Conservation (phyloP, 1,140 invertebrate genomes). For the Drosophila tani region DNA sequence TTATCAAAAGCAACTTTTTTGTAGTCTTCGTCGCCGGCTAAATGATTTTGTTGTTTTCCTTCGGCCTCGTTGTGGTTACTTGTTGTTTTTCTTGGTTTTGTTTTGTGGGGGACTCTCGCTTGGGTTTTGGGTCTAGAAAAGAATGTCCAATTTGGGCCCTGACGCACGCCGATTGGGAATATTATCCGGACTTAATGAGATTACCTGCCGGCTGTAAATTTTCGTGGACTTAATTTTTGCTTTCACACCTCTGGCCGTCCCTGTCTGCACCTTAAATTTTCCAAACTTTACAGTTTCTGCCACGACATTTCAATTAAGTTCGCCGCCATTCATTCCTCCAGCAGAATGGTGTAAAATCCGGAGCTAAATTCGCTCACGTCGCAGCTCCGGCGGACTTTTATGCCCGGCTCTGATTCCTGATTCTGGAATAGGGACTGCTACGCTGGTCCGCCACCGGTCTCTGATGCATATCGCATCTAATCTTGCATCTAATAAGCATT, state of each 20-base stretch:
- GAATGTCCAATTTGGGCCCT: slow-evolving; percentile 67
- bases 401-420: slow-evolving; percentile 70
- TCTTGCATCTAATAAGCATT: slow-evolving; percentile 85
- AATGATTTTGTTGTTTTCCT: slow-evolving; percentile 38
- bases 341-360: slow-evolving; percentile 30
- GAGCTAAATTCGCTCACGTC: slow-evolving; percentile 77
- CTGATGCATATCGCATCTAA: slow-evolving; percentile 79
- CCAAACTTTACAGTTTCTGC: slow-evolving; percentile 66
- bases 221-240: slow-evolving; percentile 65
- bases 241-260: slow-evolving; percentile 35
- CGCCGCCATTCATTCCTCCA: slow-evolving; percentile 1
- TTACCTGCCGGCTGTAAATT: slow-evolving; percentile 73
- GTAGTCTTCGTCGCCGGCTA: slow-evolving; percentile 24
- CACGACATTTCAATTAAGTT: slow-evolving; percentile 80
- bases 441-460: slow-evolving; percentile 32
- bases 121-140: slow-evolving; percentile 32
- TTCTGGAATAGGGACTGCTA: slow-evolving; percentile 52
- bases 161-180: slow-evolving; percentile 61
- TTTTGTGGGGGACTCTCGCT: not conserved
- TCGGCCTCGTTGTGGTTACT: slow-evolving; percentile 29
- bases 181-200: slow-evolving; percentile 72
- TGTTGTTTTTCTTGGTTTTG: slow-evolving; percentile 21
- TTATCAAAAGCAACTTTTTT: slow-evolving; percentile 76
- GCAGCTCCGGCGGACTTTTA: slow-evolving; percentile 64
- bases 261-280: slow-evolving; percentile 26